Evolutionary conservation across 2,888 invertebrate genomes (phyloP).

Genomic region (Lasioglossum morio): DNA sequence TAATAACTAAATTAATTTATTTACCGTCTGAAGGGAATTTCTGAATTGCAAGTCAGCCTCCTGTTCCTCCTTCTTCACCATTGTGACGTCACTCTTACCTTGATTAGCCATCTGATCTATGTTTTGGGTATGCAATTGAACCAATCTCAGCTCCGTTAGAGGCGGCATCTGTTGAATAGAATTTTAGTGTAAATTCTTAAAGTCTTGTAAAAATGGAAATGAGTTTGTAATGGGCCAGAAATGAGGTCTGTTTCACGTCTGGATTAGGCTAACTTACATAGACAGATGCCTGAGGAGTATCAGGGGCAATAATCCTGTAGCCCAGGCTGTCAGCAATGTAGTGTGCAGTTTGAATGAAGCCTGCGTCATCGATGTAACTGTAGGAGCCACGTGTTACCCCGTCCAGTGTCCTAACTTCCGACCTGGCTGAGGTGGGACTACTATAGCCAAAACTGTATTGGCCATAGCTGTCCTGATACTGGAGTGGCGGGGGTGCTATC

Average conservation of each 20-base stretch:
- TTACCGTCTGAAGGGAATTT: too few relatives aligned
- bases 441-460: slow-evolving; percentile 85
- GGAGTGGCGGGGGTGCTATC: slow-evolving; percentile 63
- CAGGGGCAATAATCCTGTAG: slow-evolving; percentile 85
- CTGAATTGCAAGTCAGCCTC: too few relatives aligned
- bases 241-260: background rate
- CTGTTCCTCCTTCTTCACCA: too few relatives aligned
- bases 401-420: slow-evolving; percentile 82
- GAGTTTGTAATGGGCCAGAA: too few relatives aligned
- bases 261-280: slow-evolving; percentile 62
- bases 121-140: background rate
- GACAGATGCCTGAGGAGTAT: slow-evolving; percentile 81
- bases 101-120: background rate
- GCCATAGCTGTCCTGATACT: slow-evolving; percentile 83
- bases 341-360: slow-evolving; percentile 83
- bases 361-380: slow-evolving; percentile 84
- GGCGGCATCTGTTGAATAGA: slow-evolving; percentile 11
- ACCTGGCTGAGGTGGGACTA: slow-evolving; percentile 77
- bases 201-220: too few relatives aligned
- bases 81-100: background rate
- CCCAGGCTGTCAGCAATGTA: slow-evolving; percentile 85
- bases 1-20: too few relatives aligned
- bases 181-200: too few relatives aligned
- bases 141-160: too few relatives aligned
- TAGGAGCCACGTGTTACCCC: slow-evolving; percentile 84